Percentiles rank a stretch among this genome's conserved stretches.
Evolutionary conservation across 1,140 invertebrate species (phyloP).

Genomic region (Drosophila tristis): DNA sequence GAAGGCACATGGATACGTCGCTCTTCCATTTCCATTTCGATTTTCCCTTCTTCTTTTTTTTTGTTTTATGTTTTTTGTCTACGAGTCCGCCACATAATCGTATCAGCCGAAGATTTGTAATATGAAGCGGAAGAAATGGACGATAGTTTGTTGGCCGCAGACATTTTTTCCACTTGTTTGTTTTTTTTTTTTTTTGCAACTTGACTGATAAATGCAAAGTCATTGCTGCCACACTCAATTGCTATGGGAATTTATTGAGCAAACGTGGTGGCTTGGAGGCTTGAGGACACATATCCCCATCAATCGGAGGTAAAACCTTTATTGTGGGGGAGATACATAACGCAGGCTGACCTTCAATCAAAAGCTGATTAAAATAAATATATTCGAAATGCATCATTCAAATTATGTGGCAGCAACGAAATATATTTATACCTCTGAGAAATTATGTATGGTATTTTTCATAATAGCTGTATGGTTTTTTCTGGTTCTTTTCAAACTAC

Average conservation of each 20-base stretch:
- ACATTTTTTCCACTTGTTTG: neutral
- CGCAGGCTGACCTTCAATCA: too few relatives aligned
- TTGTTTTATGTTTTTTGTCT: neutral
- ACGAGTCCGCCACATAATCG: conserved; percentile 43
- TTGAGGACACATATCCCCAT: too few relatives aligned
- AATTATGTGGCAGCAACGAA: too few relatives aligned
- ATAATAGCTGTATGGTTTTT: too few relatives aligned
- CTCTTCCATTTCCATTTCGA: conserved; percentile 22
- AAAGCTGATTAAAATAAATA: too few relatives aligned
- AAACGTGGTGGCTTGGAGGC: neutral
- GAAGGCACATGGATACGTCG: conserved; percentile 23
- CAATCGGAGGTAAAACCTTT: too few relatives aligned
- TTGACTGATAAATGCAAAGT: neutral
- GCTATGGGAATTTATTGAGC: neutral
- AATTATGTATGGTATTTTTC: too few relatives aligned
- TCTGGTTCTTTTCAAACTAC: too few relatives aligned
- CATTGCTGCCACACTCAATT: neutral
- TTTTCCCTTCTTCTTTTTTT: conserved; percentile 9
- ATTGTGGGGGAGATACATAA: too few relatives aligned
- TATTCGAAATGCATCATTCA: too few relatives aligned
- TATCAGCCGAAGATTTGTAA: conserved; percentile 37
- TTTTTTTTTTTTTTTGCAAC: neutral
- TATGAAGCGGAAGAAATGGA: conserved; percentile 30
- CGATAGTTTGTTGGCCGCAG: conserved; percentile 20
- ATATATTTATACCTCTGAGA: too few relatives aligned